These are phyloP conservation scores for Corynorhinus townsendii DNA, from an alignment of 2,113 vertebrate species.

Conservation along the genomic window DNA sequence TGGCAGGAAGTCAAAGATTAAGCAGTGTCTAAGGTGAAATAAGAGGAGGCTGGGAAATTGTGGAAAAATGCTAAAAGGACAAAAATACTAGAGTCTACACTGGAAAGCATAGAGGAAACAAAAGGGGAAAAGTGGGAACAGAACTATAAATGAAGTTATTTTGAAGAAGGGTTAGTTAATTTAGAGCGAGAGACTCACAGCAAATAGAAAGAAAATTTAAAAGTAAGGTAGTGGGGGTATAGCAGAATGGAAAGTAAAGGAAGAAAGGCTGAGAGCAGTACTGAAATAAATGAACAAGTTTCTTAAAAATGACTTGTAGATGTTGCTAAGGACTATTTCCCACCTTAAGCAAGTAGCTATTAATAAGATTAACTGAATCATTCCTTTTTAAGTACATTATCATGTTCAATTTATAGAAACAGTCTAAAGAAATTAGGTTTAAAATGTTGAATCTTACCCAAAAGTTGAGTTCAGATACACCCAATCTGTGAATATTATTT, in stretches of 20 bases:
- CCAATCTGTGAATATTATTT: conserved; percentile 78
- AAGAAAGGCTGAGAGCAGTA: not conserved
- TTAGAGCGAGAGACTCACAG: not conserved
- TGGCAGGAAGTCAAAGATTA: not conserved
- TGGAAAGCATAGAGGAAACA: not conserved
- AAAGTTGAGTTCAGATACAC: conserved; percentile 76
- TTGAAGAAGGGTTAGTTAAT: not conserved
- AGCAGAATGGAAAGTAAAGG: not conserved
- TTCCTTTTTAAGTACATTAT: not conserved
- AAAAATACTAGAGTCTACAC: not conserved
- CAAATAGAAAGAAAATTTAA: not conserved
- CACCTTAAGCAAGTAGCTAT: not conserved
- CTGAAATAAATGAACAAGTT: not conserved
- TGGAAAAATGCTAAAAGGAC: not conserved
- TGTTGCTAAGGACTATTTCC: not conserved
- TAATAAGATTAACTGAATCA: not conserved
- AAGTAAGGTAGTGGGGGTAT: not conserved
- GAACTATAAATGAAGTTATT: not conserved
- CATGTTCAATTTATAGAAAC: not conserved
- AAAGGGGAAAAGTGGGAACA: not conserved
- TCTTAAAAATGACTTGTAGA: not conserved
- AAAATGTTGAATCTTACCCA: conserved; percentile 84
- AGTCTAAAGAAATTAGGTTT: not conserved
- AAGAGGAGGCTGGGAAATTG: not conserved
- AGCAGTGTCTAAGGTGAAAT: not conserved